phyloP scores from a whole-genome alignment of 2,888 invertebrate genomes.

The Drosophila meridiana region DNA sequence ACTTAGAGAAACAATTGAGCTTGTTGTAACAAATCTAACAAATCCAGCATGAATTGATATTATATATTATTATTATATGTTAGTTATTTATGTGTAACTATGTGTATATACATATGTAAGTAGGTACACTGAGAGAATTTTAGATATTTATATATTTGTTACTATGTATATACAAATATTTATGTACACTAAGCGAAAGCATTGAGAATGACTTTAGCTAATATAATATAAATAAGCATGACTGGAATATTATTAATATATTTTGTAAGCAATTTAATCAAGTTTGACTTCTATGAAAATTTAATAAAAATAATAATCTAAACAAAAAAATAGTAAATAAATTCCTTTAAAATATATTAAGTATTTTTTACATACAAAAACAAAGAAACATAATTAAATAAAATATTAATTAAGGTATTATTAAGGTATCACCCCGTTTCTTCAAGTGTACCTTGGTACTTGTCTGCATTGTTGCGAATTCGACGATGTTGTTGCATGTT shows the following conservation, averaged over 20 bases:
- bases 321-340: too few species aligned
- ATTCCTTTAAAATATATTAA: too few species aligned
- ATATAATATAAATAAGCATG: background rate
- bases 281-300: too few species aligned
- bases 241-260: too few species aligned
- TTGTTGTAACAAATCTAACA: too few species aligned
- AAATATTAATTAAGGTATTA: background rate
- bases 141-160: background rate
- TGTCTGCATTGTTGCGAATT: background rate
- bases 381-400: background rate
- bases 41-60: too few species aligned
- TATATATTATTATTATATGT: background rate
- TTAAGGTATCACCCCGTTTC: background rate
- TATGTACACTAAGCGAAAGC: background rate
- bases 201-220: background rate
- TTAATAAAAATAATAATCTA: too few species aligned
- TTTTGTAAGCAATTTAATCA: too few species aligned
- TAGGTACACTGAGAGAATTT: background rate
- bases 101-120: background rate
- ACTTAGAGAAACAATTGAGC: too few species aligned
- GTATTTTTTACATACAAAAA: too few species aligned
- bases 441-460: constrained; percentile 1
- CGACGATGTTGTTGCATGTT: constrained; percentile 33
- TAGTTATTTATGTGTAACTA: background rate
- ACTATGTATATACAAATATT: background rate